These are phyloP conservation scores for Tetragonula clypearis DNA, from an alignment of 1,140 invertebrate genomes.

Conservation along the genomic window DNA sequence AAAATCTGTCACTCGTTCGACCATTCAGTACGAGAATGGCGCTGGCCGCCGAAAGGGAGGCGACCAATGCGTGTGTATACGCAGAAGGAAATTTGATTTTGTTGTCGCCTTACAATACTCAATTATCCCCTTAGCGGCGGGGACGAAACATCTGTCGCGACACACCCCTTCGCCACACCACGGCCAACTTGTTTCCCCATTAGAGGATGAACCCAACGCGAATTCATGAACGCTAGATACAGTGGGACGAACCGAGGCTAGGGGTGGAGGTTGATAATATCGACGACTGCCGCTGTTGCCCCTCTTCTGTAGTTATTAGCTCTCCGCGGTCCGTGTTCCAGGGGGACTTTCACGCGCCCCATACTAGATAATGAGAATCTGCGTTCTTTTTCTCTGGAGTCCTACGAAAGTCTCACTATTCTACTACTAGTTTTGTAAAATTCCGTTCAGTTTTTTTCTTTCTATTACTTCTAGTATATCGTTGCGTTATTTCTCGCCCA, in stretches of 20 bases:
- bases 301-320: constrained; percentile 6
- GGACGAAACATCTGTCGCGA: constrained; percentile 66
- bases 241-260: neutral
- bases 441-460: too few species aligned
- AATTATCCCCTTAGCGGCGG: constrained; percentile 69
- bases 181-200: constrained; percentile 62
- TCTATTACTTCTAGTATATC: too few species aligned
- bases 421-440: too few species aligned
- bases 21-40: constrained; percentile 10
- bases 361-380: neutral
- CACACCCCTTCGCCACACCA: constrained; percentile 44
- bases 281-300: neutral
- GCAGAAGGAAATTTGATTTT: constrained; percentile 73
- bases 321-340: neutral
- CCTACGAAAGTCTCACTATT: neutral
- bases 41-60: constrained; percentile 29
- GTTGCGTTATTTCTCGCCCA: too few species aligned
- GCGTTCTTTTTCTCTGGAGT: too few species aligned
- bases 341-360: too few species aligned
- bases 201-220: constrained; percentile 50
- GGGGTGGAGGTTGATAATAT: constrained; percentile 34
- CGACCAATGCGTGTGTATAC: constrained; percentile 52
- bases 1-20: constrained; percentile 18
- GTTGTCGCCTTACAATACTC: constrained; percentile 77
- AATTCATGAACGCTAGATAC: constrained; percentile 59